A percentile compares a stretch with the other conserved stretches of the same genome.
Evolutionary conservation across 2,113 vertebrate species (phyloP).

Genomic region (Blennius ocellaris): DNA sequence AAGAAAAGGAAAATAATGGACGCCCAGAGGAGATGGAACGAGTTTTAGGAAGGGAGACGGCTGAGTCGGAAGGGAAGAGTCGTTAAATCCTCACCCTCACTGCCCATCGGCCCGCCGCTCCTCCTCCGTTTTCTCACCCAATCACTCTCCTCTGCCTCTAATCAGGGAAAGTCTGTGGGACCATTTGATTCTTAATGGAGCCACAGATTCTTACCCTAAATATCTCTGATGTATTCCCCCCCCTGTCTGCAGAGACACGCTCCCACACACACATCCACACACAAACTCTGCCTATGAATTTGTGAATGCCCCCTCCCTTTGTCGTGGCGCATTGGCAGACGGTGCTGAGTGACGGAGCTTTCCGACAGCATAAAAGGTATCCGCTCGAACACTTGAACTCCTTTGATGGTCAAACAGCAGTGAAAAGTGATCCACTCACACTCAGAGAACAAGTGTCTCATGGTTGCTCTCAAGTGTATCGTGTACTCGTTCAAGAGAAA

Average conservation of each 20-base stretch:
- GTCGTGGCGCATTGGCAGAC: slow-evolving; percentile 47
- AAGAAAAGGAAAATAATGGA: not conserved
- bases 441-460: slow-evolving; percentile 56
- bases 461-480: slow-evolving; percentile 57
- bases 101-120: slow-evolving; percentile 1
- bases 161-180: slow-evolving; percentile 53
- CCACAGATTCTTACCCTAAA: slow-evolving; percentile 38
- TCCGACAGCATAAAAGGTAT: slow-evolving; percentile 46
- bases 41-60: slow-evolving; percentile 27
- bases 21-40: slow-evolving; percentile 20
- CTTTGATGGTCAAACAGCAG: slow-evolving; percentile 60
- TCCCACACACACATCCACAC: slow-evolving; percentile 4
- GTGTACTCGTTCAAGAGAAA: slow-evolving; percentile 66
- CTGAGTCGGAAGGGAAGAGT: slow-evolving; percentile 31
- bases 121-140: slow-evolving; percentile 10
- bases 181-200: slow-evolving; percentile 52
- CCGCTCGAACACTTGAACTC: slow-evolving; percentile 59
- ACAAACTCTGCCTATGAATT: slow-evolving; percentile 24
- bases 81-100: slow-evolving; percentile 47
- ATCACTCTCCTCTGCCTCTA: slow-evolving; percentile 22
- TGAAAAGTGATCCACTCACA: slow-evolving; percentile 60
- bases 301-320: slow-evolving; percentile 46
- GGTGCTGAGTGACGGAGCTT: slow-evolving; percentile 40
- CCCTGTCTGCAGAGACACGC: slow-evolving; percentile 15
- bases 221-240: slow-evolving; percentile 30